Evolutionary conservation across 2,888 invertebrate genomes (phyloP).

Genomic region (Desoria tigrina): DNA sequence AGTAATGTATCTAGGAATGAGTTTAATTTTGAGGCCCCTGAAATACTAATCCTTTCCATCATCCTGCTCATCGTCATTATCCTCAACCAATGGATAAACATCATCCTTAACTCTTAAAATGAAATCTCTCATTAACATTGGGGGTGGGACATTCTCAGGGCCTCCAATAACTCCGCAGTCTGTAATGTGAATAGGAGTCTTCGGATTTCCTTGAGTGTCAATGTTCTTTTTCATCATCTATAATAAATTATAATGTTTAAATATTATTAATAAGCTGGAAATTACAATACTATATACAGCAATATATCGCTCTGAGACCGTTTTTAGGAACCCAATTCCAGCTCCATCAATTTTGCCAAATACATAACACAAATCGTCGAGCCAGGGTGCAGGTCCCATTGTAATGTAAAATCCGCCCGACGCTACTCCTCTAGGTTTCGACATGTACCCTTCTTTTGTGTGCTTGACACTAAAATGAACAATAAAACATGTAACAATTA

Average conservation of each 20-base stretch:
- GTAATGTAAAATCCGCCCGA: constrained; percentile 37
- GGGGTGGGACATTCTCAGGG: constrained; percentile 25
- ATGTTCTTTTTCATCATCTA: constrained; percentile 27
- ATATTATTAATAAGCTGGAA: background rate
- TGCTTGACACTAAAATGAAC: constrained; percentile 27
- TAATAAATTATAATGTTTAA: background rate
- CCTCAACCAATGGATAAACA: constrained; percentile 23
- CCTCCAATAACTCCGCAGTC: constrained; percentile 27
- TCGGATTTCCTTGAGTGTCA: constrained; percentile 23
- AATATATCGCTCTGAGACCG: too few relatives aligned
- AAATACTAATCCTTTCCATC: too few relatives aligned
- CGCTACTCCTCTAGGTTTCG: constrained; percentile 23
- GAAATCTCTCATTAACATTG: constrained; percentile 32
- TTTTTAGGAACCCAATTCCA: constrained; percentile 26
- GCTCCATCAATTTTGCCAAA: constrained; percentile 24
- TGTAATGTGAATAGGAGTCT: constrained; percentile 28
- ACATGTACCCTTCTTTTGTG: constrained; percentile 25
- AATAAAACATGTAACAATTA: too few relatives aligned
- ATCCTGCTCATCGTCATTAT: background rate
- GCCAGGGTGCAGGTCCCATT: constrained; percentile 24
- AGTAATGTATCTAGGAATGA: too few relatives aligned
- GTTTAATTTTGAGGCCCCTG: too few relatives aligned
- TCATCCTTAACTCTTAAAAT: constrained; percentile 25
- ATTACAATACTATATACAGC: background rate
- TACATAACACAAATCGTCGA: constrained; percentile 30